Base-by-base conservation (phyloP, 2,113 vertebrate species). In the Heterochromis multidens region DNA sequence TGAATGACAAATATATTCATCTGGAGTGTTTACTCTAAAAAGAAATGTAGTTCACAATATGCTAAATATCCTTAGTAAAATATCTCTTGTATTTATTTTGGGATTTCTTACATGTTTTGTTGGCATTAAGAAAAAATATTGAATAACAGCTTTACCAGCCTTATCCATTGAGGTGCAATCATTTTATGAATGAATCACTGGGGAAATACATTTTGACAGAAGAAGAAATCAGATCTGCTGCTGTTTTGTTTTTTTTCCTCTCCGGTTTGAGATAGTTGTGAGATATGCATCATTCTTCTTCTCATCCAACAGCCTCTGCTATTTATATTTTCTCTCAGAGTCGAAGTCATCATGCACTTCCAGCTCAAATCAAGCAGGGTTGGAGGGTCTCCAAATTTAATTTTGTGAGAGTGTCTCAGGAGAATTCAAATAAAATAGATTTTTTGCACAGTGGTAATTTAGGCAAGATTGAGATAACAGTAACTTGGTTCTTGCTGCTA, bases 361-460 rank as follows among this genome's bases (percentile, higher is more conserved):
- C 58, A 23, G 56, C 62, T 79, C 29, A 67, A 65, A 72, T 77
- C 9, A 57, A 46, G n/a, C 14, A 31, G 43, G n/a, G 33, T 25
- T 84, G 60, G 37, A 57, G 61, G 56, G 52, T 74, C 63, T 91
- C 60, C 63, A n/a, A 37, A 85, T 79, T 58, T 80, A 77, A 77
- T 87, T 85, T 77, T 57, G 49, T 52, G 33, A 87, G 19, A 49
- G 37, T 72, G 40, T 80, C 80, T 58, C 33, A 33, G 35, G 59
- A 76, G 27, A 84, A 60, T 70, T 61, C 5, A 57, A 82, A 82
- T 49, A 59, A 77, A 67, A 57, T 54, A 16, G 16, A 46, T 78
- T 65, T 85, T 65, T 79, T 85, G 35, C 77, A 78, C 17, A 11
- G 37, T 61, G 14, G 76, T 76, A 49, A 78, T 84, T 84, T 62